These are phyloP conservation scores for Noctua pronuba DNA, from an alignment of 2,888 invertebrate genomes.

Conservation along the genomic window DNA sequence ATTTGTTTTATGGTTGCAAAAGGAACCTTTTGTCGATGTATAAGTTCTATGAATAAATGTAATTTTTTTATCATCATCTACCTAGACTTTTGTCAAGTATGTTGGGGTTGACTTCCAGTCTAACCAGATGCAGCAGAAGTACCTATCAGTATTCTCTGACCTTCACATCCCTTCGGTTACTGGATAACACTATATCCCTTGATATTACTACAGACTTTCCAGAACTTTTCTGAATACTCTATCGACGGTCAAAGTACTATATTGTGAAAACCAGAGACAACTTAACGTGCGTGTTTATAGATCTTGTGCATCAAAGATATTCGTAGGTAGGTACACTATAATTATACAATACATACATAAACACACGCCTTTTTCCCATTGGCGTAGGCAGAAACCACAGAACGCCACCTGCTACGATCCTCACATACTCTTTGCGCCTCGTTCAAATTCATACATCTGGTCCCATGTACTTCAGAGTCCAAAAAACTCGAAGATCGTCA, in stretches of 20 bases:
- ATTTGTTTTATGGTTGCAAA: constrained; percentile 8
- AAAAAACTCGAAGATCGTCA: background rate
- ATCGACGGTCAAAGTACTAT: background rate
- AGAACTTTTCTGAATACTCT: background rate
- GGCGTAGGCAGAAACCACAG: background rate
- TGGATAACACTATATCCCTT: background rate
- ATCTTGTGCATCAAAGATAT: background rate
- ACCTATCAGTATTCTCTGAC: too few relatives aligned
- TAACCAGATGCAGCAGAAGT: background rate
- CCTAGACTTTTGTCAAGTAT: background rate
- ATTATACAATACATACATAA: background rate
- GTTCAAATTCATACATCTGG: background rate
- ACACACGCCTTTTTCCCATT: background rate
- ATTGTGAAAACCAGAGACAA: background rate
- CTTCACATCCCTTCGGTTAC: background rate
- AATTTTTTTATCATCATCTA: too few relatives aligned
- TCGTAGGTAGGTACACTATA: background rate
- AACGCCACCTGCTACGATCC: background rate
- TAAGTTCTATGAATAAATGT: too few relatives aligned
- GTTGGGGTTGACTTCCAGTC: background rate
- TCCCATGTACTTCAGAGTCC: background rate
- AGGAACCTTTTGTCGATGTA: background rate
- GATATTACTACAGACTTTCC: background rate
- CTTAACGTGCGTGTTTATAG: background rate
- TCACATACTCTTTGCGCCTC: background rate